phyloP scores from a whole-genome alignment of 2,797 vertebrate genomes.

The Rhinoraja longicauda region DNA sequence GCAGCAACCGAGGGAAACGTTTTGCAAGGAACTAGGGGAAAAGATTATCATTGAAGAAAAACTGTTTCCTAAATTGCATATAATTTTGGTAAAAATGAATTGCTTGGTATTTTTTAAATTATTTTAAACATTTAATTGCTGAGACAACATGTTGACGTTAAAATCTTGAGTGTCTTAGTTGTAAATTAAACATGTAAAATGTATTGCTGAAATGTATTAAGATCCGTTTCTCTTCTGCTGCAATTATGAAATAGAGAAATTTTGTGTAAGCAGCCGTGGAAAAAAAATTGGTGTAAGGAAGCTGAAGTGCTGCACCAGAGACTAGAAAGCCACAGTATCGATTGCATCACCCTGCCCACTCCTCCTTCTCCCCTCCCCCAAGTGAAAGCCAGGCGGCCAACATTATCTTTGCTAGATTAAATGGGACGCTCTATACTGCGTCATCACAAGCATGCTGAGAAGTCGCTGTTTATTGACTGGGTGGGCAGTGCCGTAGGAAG shows the following conservation, averaged over 20 bases:
- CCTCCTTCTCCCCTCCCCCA: background rate
- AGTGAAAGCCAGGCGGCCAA: slow-evolving; percentile 43
- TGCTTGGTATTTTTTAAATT: background rate
- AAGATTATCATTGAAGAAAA: background rate
- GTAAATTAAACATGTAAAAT: background rate
- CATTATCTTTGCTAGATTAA: slow-evolving; percentile 43
- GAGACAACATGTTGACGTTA: background rate
- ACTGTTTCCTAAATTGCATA: background rate
- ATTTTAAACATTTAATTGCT: background rate
- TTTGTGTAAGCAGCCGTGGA: slow-evolving; percentile 42
- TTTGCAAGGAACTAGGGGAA: no score
- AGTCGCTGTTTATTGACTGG: slow-evolving; percentile 41
- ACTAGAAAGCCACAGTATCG: slow-evolving; percentile 37
- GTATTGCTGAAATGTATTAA: background rate
- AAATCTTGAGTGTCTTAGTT: background rate
- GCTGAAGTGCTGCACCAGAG: slow-evolving; percentile 42
- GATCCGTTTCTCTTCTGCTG: background rate
- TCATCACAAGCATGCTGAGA: slow-evolving; percentile 42
- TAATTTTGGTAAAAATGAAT: background rate
- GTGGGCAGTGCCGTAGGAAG: slow-evolving; percentile 40
- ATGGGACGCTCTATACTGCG: slow-evolving; percentile 41
- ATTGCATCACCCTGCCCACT: slow-evolving; percentile 47
- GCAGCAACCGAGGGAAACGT: no score
- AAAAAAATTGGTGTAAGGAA: slow-evolving; percentile 44
- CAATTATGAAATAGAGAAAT: slow-evolving; percentile 41